Percentiles rank a stretch among this genome's conserved stretches.
These are phyloP conservation scores for Diprion similis DNA, from an alignment of 1,140 invertebrate genomes.

Conservation along the genomic window DNA sequence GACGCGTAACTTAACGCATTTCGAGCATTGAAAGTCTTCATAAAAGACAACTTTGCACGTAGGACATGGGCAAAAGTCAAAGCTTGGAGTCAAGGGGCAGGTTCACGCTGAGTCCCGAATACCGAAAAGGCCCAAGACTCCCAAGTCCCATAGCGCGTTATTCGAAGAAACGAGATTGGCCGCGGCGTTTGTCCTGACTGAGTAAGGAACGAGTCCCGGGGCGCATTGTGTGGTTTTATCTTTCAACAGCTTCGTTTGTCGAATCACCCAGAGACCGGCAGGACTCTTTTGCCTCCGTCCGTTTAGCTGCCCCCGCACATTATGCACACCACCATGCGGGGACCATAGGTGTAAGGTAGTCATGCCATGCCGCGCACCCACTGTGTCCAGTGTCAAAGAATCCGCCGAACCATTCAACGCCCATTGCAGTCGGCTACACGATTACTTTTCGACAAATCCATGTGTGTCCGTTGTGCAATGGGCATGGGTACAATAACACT, in stretches of 20 bases:
- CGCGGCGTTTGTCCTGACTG: background rate
- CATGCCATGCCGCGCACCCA: background rate
- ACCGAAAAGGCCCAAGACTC: background rate
- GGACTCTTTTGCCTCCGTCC: background rate
- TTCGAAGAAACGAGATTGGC: constrained; percentile 11
- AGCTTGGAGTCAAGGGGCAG: too few species aligned
- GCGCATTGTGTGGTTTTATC: constrained; percentile 51
- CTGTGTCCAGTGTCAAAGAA: constrained; percentile 39
- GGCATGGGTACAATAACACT: too few species aligned
- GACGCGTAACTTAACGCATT: too few species aligned
- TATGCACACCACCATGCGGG: too few species aligned
- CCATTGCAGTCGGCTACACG: too few species aligned
- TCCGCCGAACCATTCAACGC: background rate
- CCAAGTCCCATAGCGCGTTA: background rate
- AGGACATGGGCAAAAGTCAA: too few species aligned
- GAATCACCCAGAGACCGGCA: constrained; percentile 36
- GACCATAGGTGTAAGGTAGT: background rate
- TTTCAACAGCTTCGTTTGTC: constrained; percentile 51
- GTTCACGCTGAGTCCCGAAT: too few species aligned
- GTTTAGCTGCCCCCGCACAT: background rate
- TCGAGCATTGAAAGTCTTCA: too few species aligned
- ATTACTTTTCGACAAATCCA: too few species aligned
- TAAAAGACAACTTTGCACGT: too few species aligned
- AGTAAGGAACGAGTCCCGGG: constrained; percentile 27
- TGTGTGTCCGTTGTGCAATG: too few species aligned